These are phyloP conservation scores for Pocota personata DNA, from an alignment of 2,888 invertebrate species.

Conservation along the genomic window DNA sequence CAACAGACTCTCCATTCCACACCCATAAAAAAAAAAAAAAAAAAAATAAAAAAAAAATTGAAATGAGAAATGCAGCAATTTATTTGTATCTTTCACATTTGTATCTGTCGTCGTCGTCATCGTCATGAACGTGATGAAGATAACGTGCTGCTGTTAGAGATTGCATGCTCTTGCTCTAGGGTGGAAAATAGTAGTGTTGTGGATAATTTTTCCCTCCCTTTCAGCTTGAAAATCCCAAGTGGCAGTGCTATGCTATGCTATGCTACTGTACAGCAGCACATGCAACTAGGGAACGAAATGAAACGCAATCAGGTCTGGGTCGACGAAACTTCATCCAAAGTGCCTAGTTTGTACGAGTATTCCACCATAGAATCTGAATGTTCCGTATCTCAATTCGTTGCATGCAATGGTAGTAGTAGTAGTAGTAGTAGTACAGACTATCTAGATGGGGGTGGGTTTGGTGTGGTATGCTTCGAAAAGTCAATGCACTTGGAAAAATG, in stretches of 20 bases:
- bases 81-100: slow-evolving; percentile 70
- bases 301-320: slow-evolving; percentile 72
- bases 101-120: slow-evolving; percentile 60
- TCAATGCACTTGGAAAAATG: slow-evolving; percentile 73
- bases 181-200: slow-evolving; percentile 23
- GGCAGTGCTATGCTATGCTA: slow-evolving; percentile 11
- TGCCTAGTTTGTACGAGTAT: background rate
- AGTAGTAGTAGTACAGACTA: background rate
- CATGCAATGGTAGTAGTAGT: slow-evolving; percentile 31
- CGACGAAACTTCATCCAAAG: too few species aligned
- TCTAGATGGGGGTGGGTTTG: slow-evolving; percentile 11
- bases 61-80: slow-evolving; percentile 53
- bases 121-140: slow-evolving; percentile 67
- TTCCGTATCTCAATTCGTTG: slow-evolving; percentile 64
- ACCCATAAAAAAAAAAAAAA: slow-evolving; percentile 16
- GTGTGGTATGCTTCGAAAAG: slow-evolving; percentile 50
- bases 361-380: slow-evolving; percentile 23
- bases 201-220: slow-evolving; percentile 14
- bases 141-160: slow-evolving; percentile 54
- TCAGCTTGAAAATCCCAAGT: slow-evolving; percentile 8
- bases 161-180: slow-evolving; percentile 47
- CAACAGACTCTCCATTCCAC: slow-evolving; percentile 40
- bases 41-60: slow-evolving; percentile 2
- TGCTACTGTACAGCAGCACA: slow-evolving; percentile 30
- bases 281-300: slow-evolving; percentile 55